Conservation (phyloP, 2,888 invertebrate species). For the Dysmachus trigonus region DNA sequence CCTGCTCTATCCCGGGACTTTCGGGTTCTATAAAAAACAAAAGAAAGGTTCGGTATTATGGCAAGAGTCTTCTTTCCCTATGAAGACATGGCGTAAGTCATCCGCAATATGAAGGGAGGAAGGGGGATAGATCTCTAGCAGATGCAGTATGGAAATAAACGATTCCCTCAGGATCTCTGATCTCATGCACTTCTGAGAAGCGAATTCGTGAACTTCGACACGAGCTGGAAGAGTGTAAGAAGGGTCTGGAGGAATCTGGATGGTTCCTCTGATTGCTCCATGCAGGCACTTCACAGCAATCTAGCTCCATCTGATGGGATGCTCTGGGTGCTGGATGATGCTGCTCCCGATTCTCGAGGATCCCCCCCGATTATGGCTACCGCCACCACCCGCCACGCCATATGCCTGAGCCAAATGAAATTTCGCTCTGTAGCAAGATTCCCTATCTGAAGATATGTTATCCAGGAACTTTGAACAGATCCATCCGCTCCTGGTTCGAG, state of each 20-base stretch:
- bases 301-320: not conserved
- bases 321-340: not conserved
- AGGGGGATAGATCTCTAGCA: not conserved
- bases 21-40: not conserved
- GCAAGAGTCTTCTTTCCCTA: not conserved
- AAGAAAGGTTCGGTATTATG: not conserved
- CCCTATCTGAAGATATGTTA: not conserved
- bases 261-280: not conserved
- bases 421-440: not conserved
- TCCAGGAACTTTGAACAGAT: not conserved
- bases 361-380: not conserved
- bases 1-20: not conserved
- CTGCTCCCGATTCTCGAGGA: not conserved
- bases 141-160: not conserved
- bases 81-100: not conserved
- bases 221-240: not conserved
- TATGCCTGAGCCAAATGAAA: not conserved
- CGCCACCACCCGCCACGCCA: not conserved
- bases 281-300: not conserved
- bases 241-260: not conserved
- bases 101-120: not conserved
- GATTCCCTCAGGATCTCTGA: not conserved
- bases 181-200: not conserved
- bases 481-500: not conserved
- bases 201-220: not conserved